phyloP scores from a whole-genome alignment of 2,797 vertebrate genomes.

The Crocidura indochinensis region DNA sequence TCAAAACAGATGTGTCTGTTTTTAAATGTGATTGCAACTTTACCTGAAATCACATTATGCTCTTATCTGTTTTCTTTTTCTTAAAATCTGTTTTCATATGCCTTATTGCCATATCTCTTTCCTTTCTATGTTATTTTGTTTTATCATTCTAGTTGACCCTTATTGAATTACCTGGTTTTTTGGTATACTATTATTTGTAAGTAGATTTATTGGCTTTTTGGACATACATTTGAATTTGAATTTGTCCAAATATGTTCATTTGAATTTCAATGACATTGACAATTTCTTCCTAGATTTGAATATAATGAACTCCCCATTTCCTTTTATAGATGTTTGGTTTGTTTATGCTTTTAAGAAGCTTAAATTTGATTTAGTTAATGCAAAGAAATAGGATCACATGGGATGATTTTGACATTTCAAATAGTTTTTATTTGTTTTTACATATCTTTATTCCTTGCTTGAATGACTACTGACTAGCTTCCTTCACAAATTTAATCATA shows the following conservation, averaged over 20 bases:
- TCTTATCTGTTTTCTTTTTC: no score
- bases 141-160: neutral
- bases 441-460: neutral
- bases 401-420: conserved; percentile 1
- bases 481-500: neutral
- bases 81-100: no score
- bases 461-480: neutral
- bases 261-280: neutral
- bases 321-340: neutral
- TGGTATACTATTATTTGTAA: neutral
- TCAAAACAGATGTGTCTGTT: neutral
- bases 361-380: conserved; percentile 26
- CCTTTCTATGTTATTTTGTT: neutral
- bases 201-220: neutral
- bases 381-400: neutral
- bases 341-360: neutral
- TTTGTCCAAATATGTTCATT: neutral
- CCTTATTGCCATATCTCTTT: neutral
- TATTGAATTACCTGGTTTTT: neutral
- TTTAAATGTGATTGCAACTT: neutral
- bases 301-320: neutral
- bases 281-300: neutral
- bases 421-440: neutral
- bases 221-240: neutral
- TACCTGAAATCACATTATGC: neutral